Base-by-base conservation (phyloP, 2,888 invertebrate species). In the Macrosiphum euphorbiae region DNA sequence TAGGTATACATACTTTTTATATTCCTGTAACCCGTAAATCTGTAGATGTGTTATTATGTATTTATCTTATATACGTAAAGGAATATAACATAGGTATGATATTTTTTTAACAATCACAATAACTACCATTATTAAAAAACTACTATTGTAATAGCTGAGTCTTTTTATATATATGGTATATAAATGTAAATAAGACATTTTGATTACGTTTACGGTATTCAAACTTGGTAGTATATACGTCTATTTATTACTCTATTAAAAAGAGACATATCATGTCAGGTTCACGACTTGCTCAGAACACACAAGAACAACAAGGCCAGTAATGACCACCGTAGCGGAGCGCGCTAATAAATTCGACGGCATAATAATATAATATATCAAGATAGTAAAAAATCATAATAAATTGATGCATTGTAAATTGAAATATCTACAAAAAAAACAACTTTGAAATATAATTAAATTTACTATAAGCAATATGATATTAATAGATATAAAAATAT, bases 221-320 rank as follows among this genome's bases (percentile, higher is more conserved):
- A 88, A 87, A 92, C 50, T 87, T 35, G 92, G 67, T 87, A 67
- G 88, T 67, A 50, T 41, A 26, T 84, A 61, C 58, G 50, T 35
- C 87, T 88, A 92, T 92, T 92, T 92, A 92, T 88, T 92, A 87
- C 92, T 92, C 35, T 88, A 87, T 92, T 92, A 92, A 88, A 90
- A 61, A n/a, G 61, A 88, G 26, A 67, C 67, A 67, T 50, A 88
- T 92, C 87, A 47, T n/a, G 26, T 87, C n/a, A 58, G 58, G 55
- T 86, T 61, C 44, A 86, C n/a, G 67, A 44, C 55, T 90, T 52
- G 52, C 7, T 84, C 86, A 86, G 91, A 91, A 92, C 87, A 88
- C 92, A 88, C 92, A 92, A 92, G 61, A 92, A 92, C 50, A 61
- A 92, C 92, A 92, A 92, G 92, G 92, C 67, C 87, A 92, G 67